Evolutionary conservation across 2,888 invertebrate genomes (phyloP).

Genomic region (Dexiosoma caninum): DNA sequence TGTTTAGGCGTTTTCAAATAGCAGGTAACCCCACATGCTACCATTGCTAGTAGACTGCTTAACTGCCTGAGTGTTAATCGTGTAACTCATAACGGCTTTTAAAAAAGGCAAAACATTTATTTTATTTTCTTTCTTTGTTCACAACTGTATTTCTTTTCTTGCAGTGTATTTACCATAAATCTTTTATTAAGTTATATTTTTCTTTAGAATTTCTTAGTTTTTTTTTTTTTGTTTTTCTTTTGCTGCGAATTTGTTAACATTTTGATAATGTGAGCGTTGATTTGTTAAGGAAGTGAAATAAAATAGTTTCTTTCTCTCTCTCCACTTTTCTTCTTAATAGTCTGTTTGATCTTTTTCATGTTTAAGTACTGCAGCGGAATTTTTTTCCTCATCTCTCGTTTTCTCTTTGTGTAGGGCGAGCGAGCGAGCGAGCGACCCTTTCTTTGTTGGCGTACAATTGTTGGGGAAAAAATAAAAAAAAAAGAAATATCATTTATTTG

Average conservation of each 20-base stretch:
- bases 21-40: too few species aligned
- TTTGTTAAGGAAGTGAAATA: conserved; percentile 59
- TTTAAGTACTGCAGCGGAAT: not conserved
- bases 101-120: too few species aligned
- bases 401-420: conserved; percentile 25
- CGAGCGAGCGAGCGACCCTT: too few species aligned
- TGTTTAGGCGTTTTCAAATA: too few species aligned
- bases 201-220: conserved; percentile 11
- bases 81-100: too few species aligned
- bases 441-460: conserved; percentile 18
- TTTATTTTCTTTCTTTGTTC: too few species aligned
- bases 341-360: not conserved
- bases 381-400: too few species aligned
- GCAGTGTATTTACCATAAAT: conserved; percentile 28
- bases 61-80: too few species aligned
- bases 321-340: conserved; percentile 1
- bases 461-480: too few species aligned
- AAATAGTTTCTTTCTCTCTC: conserved; percentile 5
- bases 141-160: not conserved
- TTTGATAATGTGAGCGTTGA: conserved; percentile 52
- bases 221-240: not conserved
- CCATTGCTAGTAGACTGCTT: too few species aligned
- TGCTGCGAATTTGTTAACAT: conserved; percentile 18
- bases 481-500: not conserved
- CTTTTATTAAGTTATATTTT: conserved; percentile 48